These are phyloP conservation scores for Priocnemis perturbator DNA, from an alignment of 2,888 invertebrate species.

Conservation along the genomic window DNA sequence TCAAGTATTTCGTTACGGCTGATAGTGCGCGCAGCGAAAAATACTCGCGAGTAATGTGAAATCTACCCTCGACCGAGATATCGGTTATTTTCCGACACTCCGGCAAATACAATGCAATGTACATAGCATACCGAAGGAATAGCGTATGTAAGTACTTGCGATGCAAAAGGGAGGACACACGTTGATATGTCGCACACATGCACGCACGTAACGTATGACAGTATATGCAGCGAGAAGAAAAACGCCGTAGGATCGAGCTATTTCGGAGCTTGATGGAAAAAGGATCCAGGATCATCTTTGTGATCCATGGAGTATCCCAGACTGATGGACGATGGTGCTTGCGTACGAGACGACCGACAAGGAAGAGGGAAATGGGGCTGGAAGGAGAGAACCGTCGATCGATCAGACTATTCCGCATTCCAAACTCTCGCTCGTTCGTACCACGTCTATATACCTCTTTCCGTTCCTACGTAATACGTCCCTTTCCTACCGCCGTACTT, in stretches of 20 bases:
- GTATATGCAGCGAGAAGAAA: neutral
- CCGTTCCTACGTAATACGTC: neutral
- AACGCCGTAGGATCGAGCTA: neutral
- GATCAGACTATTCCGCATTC: slow-evolving; percentile 24
- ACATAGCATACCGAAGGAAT: too few relatives aligned
- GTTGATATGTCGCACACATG: neutral
- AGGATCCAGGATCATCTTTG: slow-evolving; percentile 43
- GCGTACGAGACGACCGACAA: neutral
- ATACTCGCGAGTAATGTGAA: too few relatives aligned
- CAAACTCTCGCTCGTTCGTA: neutral
- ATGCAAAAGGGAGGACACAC: too few relatives aligned
- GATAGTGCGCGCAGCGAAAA: too few relatives aligned
- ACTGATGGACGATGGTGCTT: slow-evolving; percentile 37
- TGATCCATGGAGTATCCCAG: slow-evolving; percentile 32
- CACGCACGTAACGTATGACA: too few relatives aligned
- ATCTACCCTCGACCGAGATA: too few relatives aligned
- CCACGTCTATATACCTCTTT: slow-evolving; percentile 8
- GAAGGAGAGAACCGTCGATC: slow-evolving; percentile 32
- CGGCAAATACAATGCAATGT: too few relatives aligned
- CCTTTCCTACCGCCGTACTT: slow-evolving; percentile 7
- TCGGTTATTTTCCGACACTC: too few relatives aligned
- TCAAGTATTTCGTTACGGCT: too few relatives aligned
- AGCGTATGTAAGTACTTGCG: too few relatives aligned
- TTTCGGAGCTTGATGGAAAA: slow-evolving; percentile 35
- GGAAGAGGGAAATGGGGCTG: neutral